These are phyloP conservation scores for Falco cherrug DNA, from an alignment of 2,797 vertebrate genomes.

Conservation along the genomic window DNA sequence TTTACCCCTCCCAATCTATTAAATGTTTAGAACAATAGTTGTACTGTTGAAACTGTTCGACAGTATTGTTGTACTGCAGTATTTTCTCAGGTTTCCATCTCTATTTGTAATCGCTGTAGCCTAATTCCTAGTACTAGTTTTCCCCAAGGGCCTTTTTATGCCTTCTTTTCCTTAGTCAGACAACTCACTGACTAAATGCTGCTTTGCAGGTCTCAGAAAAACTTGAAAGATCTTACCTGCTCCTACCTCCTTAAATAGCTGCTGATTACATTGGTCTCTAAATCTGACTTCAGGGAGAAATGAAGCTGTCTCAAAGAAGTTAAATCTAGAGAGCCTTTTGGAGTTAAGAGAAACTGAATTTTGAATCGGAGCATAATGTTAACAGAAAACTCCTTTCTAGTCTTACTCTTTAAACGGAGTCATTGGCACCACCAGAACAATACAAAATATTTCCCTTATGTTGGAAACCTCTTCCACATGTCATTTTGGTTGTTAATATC, in stretches of 20 bases:
- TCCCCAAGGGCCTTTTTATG: not conserved
- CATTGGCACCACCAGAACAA: not conserved
- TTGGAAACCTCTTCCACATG: not conserved
- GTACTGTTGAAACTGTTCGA: not conserved
- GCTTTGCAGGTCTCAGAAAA: not conserved
- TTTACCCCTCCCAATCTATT: fast-evolving
- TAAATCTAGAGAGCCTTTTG: not conserved
- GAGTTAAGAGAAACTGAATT: not conserved
- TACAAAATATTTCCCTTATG: not conserved
- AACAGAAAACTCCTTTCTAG: not conserved
- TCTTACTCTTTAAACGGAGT: not conserved
- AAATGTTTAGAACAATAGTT: not conserved
- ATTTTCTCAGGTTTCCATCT: not conserved
- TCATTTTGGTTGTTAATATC: not conserved
- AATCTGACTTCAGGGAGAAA: not conserved
- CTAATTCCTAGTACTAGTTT: not conserved
- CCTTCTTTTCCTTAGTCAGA: not conserved
- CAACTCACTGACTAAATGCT: not conserved
- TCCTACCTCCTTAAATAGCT: not conserved
- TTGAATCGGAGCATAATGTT: not conserved
- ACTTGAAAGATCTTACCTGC: not conserved
- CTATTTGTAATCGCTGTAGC: not conserved
- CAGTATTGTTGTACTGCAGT: not conserved
- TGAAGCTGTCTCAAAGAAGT: not conserved
- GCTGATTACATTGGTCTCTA: not conserved